These are phyloP conservation scores for Trichopoda pennipes DNA, from an alignment of 2,888 invertebrate species.

Conservation along the genomic window DNA sequence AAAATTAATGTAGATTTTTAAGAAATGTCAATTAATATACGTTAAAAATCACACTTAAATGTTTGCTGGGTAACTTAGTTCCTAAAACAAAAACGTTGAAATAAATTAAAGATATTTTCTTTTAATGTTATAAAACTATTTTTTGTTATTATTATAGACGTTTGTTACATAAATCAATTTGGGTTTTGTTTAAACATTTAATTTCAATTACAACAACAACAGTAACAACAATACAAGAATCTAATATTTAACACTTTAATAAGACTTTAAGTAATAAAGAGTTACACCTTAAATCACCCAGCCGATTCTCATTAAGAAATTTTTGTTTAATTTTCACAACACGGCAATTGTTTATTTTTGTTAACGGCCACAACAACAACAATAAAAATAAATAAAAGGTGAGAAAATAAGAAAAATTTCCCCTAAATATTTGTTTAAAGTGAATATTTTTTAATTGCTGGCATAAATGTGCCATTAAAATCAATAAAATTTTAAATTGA, in stretches of 20 bases:
- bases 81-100: neutral
- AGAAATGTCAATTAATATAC: too few relatives aligned
- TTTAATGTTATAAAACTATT: neutral
- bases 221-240: neutral
- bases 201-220: neutral
- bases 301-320: neutral
- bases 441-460: conserved; percentile 14
- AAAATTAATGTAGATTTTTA: too few relatives aligned
- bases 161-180: conserved; percentile 50
- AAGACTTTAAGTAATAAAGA: conserved; percentile 12
- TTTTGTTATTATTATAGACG: conserved; percentile 33
- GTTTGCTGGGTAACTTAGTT: neutral
- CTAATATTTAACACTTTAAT: neutral
- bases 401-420: conserved; percentile 17
- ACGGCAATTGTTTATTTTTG: neutral
- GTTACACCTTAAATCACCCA: conserved; percentile 5
- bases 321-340: conserved; percentile 14
- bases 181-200: conserved; percentile 44
- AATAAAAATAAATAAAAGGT: conserved; percentile 10
- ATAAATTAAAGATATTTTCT: neutral
- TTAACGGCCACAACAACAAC: neutral
- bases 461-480: conserved; percentile 10
- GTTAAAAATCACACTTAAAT: too few relatives aligned
- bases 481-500: conserved; percentile 39
- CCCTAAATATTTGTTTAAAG: neutral